Percentiles rank a stretch among this genome's conserved stretches.
Evolutionary conservation across 2,797 vertebrate genomes (phyloP).

Genomic region (Poecilia picta): DNA sequence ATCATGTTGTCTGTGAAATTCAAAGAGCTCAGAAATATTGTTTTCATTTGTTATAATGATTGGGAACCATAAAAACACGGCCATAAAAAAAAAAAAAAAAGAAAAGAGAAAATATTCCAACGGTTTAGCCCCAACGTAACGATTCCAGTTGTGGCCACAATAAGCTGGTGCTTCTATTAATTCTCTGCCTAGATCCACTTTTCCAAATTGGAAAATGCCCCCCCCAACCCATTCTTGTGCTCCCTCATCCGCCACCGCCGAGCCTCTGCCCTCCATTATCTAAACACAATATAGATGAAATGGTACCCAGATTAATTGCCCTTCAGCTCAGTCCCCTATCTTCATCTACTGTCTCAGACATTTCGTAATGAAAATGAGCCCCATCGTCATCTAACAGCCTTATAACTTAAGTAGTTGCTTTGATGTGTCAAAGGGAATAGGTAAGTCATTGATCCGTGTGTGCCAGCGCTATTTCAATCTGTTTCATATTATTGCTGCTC

Average conservation of each 20-base stretch:
- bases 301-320: slow-evolving; percentile 69
- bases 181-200: slow-evolving; percentile 54
- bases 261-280: slow-evolving; percentile 63
- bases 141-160: slow-evolving; percentile 35
- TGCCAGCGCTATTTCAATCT: slow-evolving; percentile 58
- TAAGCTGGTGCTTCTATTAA: slow-evolving; percentile 36
- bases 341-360: slow-evolving; percentile 52
- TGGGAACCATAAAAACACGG: slow-evolving; percentile 34
- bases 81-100: slow-evolving; percentile 1
- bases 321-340: slow-evolving; percentile 64
- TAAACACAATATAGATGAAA: slow-evolving; percentile 70
- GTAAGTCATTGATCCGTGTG: slow-evolving; percentile 68
- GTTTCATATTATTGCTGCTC: slow-evolving; percentile 58
- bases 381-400: slow-evolving; percentile 51
- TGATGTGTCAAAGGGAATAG: slow-evolving; percentile 70
- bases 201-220: slow-evolving; percentile 55
- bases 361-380: slow-evolving; percentile 66
- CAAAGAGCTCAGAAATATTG: slow-evolving; percentile 37
- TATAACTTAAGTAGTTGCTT: slow-evolving; percentile 70
- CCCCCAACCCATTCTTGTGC: slow-evolving; percentile 26
- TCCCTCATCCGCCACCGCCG: slow-evolving; percentile 48
- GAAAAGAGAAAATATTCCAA: slow-evolving; percentile 10
- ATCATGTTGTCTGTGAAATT: slow-evolving; percentile 48
- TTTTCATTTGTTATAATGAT: slow-evolving; percentile 46
- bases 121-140: neutral